Percentiles rank a stretch among this genome's conserved stretches.
These are phyloP conservation scores for Embiotoca jacksoni DNA, from an alignment of 2,113 vertebrate genomes.

Conservation along the genomic window DNA sequence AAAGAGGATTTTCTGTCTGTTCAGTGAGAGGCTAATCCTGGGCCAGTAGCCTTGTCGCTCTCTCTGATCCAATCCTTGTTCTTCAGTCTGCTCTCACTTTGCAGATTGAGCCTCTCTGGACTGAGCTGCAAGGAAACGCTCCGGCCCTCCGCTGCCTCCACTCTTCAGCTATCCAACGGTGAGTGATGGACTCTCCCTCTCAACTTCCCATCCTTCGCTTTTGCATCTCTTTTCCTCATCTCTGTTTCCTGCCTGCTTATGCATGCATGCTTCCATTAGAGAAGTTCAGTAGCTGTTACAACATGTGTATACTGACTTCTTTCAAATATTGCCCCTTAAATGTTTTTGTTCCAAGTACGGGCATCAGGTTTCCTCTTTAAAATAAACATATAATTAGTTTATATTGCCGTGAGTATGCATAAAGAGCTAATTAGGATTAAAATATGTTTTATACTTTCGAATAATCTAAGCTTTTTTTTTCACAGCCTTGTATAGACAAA, in stretches of 20 bases:
- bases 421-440: background rate
- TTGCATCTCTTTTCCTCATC: background rate
- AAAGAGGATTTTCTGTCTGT: constrained; percentile 77
- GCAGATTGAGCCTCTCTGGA: constrained; percentile 51
- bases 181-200: constrained; percentile 29
- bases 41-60: constrained; percentile 22
- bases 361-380: too few relatives aligned
- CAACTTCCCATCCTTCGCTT: background rate
- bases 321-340: background rate
- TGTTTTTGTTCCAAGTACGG: background rate
- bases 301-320: background rate
- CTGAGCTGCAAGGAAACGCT: constrained; percentile 45
- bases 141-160: constrained; percentile 16
- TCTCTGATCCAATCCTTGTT: constrained; percentile 53
- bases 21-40: constrained; percentile 68
- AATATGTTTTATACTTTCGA: background rate
- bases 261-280: background rate
- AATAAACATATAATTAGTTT: too few relatives aligned
- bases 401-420: background rate
- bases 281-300: background rate
- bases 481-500: too few relatives aligned
- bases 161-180: constrained; percentile 53
- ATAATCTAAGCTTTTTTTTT: background rate
- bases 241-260: background rate
- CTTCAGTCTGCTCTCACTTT: constrained; percentile 51